These are phyloP conservation scores for Myotis vivesi DNA, from an alignment of 2,797 vertebrate genomes.

Conservation along the genomic window DNA sequence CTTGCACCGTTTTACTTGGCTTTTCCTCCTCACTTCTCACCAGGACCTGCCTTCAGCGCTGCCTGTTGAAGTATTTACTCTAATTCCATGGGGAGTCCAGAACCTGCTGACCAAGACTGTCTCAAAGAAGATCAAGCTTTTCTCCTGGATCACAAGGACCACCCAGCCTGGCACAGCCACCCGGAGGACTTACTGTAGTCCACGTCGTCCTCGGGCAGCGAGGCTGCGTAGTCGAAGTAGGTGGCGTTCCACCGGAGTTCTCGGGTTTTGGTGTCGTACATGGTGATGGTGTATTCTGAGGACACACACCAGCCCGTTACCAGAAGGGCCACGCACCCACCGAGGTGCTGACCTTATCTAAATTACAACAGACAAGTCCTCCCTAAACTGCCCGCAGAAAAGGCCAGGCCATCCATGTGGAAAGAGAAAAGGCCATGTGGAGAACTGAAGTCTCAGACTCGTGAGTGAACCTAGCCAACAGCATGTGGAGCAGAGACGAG, in stretches of 20 bases:
- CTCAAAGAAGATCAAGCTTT: not conserved
- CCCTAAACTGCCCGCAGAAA: not conserved
- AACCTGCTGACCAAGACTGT: not conserved
- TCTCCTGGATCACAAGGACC: not conserved
- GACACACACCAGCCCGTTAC: conserved; percentile 70
- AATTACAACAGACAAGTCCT: not conserved
- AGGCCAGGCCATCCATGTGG: not conserved
- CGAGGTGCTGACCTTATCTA: not conserved
- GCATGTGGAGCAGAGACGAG: not conserved
- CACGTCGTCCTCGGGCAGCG: conserved; percentile 92
- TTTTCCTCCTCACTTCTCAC: not conserved
- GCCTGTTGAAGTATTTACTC: not conserved
- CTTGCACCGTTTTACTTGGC: not conserved
- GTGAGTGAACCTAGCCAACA: accelerated
- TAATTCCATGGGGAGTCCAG: not conserved
- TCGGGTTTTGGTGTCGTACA: conserved; percentile 98
- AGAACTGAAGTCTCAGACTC: not conserved
- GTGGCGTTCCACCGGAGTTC: conserved; percentile 98
- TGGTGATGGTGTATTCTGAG: conserved; percentile 97
- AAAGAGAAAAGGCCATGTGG: not conserved
- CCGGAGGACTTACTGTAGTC: conserved; percentile 92
- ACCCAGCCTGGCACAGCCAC: accelerated
- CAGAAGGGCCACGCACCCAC: conserved; percentile 48
- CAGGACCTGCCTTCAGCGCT: not conserved
- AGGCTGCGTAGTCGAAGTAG: conserved; percentile 96